Conservation (phyloP, 2,113 vertebrate species). For the Lophotis ruficrista region DNA sequence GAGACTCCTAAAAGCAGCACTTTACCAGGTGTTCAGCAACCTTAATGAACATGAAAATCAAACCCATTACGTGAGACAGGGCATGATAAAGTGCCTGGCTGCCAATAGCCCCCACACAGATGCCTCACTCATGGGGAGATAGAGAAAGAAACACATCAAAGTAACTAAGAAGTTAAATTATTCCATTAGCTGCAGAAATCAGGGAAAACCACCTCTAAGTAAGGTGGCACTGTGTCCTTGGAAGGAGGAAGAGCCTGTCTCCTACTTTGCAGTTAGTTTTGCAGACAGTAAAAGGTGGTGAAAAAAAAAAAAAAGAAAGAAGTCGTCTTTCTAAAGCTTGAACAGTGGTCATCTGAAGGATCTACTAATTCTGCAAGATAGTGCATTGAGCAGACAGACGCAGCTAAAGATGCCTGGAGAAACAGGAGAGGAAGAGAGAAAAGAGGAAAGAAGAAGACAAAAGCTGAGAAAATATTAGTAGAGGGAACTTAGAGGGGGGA, state of each 20-base stretch:
- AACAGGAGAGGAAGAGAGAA: background rate
- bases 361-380: background rate
- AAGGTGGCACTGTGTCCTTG: background rate
- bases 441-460: background rate
- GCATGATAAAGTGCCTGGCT: background rate
- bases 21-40: background rate
- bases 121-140: background rate
- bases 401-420: background rate
- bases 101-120: background rate
- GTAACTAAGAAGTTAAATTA: background rate
- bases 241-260: background rate
- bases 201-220: background rate
- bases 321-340: background rate
- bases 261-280: background rate
- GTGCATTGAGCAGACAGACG: background rate
- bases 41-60: constrained; percentile 44
- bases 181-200: constrained; percentile 18
- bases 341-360: background rate
- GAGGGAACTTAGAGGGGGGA: background rate
- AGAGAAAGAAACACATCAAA: background rate
- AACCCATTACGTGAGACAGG: constrained; percentile 2
- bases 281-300: background rate
- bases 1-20: constrained; percentile 21
- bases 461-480: background rate
- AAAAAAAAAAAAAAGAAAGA: background rate